Evolutionary conservation across 2,888 invertebrate species (phyloP).

Genomic region (Drosophila cracens): DNA sequence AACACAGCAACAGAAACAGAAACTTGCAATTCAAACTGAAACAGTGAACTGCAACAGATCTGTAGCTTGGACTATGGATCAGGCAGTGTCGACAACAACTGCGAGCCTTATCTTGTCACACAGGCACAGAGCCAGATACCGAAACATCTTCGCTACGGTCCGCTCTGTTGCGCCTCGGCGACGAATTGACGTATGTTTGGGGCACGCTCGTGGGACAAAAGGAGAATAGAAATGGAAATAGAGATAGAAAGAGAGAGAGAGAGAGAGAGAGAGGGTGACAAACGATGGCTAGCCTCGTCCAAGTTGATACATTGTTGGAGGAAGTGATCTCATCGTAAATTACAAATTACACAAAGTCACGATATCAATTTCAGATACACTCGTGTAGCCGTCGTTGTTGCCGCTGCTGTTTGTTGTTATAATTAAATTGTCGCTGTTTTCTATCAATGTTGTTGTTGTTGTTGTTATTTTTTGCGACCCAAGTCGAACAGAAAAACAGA

Average conservation of each 20-base stretch:
- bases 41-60: conserved; percentile 20
- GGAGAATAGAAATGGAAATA: conserved; percentile 42
- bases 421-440: conserved; percentile 76
- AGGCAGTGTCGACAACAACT: conserved; percentile 15
- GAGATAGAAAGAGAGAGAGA: conserved; percentile 19
- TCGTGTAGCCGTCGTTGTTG: conserved; percentile 55
- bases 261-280: conserved; percentile 34
- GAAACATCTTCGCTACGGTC: conserved; percentile 1
- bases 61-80: conserved; percentile 24
- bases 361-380: conserved; percentile 80
- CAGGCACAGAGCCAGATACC: conserved; percentile 33
- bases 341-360: conserved; percentile 82
- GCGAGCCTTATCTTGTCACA: conserved; percentile 74
- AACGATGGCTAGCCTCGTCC: conserved; percentile 35
- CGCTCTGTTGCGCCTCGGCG: conserved; percentile 43
- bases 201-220: conserved; percentile 46
- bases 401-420: conserved; percentile 73
- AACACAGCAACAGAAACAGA: conserved; percentile 42
- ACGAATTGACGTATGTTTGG: conserved; percentile 73
- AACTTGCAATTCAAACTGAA: conserved; percentile 34
- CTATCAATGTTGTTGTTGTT: conserved; percentile 13
- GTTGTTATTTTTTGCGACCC: conserved; percentile 20
- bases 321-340: conserved; percentile 83
- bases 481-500: not conserved
- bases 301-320: conserved; percentile 67